Evolutionary conservation across 2,797 vertebrate genomes (phyloP).

Genomic region (Enteromius treurensis): DNA sequence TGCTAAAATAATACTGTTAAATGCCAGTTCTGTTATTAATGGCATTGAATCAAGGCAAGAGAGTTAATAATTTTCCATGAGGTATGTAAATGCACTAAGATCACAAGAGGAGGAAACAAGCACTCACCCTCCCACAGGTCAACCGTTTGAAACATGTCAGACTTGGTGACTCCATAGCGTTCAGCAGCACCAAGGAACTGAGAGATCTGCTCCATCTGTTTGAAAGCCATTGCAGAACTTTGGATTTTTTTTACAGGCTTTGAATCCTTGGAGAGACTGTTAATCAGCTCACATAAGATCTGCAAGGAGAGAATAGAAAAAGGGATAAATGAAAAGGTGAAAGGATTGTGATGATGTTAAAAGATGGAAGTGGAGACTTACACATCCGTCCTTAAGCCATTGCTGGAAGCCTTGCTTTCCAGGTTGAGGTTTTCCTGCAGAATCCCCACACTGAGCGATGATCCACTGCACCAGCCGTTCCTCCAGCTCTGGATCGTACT

Average conservation of each 20-base stretch:
- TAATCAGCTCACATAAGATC: slow-evolving; percentile 90
- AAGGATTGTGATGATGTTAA: background rate
- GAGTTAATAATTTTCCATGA: background rate
- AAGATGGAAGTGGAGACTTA: slow-evolving; percentile 72
- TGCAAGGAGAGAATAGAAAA: slow-evolving; percentile 59
- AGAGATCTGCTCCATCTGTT: slow-evolving; percentile 96
- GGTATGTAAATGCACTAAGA: background rate
- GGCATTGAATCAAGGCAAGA: background rate
- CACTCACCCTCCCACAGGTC: slow-evolving; percentile 91
- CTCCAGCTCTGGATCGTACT: slow-evolving; percentile 92
- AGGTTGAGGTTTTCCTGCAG: slow-evolving; percentile 75
- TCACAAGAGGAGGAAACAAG: background rate
- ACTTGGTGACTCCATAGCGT: slow-evolving; percentile 88
- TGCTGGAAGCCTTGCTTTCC: slow-evolving; percentile 89
- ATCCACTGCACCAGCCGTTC: slow-evolving; percentile 91
- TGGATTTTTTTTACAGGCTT: slow-evolving; percentile 86
- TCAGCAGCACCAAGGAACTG: slow-evolving; percentile 91
- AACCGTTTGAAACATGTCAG: slow-evolving; percentile 95
- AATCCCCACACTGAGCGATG: slow-evolving; percentile 80
- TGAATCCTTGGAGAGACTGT: slow-evolving; percentile 82
- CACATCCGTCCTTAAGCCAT: slow-evolving; percentile 94
- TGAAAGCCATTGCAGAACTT: slow-evolving; percentile 87
- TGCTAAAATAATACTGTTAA: background rate
- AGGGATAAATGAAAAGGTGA: background rate
- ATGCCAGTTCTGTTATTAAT: background rate